Conservation (phyloP, 2,113 vertebrate genomes). For the Todiramphus saurophagus region DNA sequence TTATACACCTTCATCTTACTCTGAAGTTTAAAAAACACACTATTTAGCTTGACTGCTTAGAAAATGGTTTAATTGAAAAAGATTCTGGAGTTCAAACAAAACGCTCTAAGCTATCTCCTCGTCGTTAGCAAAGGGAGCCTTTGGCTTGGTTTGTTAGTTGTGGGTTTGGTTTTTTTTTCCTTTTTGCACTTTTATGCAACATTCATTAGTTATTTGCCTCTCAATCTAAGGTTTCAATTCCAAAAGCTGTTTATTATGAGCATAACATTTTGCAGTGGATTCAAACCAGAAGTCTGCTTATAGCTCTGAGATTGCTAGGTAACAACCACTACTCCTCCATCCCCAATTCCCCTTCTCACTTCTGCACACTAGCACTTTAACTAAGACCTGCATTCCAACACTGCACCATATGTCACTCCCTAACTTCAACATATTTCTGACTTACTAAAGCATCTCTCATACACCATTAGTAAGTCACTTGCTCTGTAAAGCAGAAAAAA, state of each 20-base stretch:
- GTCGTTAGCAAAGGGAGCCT: not conserved
- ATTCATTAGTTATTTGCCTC: not conserved
- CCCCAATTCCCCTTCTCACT: not conserved
- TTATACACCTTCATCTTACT: conserved; percentile 5
- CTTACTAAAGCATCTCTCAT: not conserved
- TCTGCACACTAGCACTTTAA: not conserved
- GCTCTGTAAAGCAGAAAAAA: not conserved
- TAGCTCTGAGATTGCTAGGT: not conserved
- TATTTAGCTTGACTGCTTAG: not conserved
- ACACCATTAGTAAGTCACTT: not conserved
- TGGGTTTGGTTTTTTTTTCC: not conserved
- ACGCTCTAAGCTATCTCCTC: not conserved
- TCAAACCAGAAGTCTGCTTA: not conserved
- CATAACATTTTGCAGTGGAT: not conserved
- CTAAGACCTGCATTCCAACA: not conserved
- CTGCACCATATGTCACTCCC: accelerated
- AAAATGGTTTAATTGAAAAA: conserved; percentile 7
- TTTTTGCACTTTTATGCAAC: not conserved
- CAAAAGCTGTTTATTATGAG: not conserved
- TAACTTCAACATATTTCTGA: not conserved
- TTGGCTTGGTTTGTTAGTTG: not conserved
- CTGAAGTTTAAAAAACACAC: conserved; percentile 24
- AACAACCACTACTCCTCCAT: not conserved
- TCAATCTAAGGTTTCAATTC: not conserved
- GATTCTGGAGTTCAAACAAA: not conserved